Percentiles rank a stretch among this genome's conserved stretches.
Conservation (phyloP, 2,888 invertebrate species). For the Smittia aterrima region DNA sequence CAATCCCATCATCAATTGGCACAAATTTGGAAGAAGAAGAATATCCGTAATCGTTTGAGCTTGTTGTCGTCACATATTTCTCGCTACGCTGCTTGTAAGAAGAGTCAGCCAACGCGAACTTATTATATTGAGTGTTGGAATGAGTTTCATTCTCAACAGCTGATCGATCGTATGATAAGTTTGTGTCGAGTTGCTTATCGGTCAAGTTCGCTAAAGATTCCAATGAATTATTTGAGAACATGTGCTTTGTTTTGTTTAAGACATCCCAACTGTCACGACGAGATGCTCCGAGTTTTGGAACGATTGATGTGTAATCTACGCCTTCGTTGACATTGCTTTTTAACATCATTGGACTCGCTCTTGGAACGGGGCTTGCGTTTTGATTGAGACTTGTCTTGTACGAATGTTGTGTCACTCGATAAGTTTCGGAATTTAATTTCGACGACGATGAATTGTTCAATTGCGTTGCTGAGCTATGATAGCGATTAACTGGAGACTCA, state of each 20-base stretch:
- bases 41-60: conserved; percentile 45
- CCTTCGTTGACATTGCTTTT: conserved; percentile 44
- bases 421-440: conserved; percentile 50
- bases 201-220: conserved; percentile 69
- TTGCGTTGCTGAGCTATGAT: conserved; percentile 56
- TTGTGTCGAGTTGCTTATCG: conserved; percentile 59
- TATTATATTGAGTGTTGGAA: conserved; percentile 62
- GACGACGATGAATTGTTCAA: conserved; percentile 48
- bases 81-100: conserved; percentile 53
- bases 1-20: conserved; percentile 61
- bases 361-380: conserved; percentile 55
- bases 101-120: conserved; percentile 53
- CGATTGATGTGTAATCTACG: conserved; percentile 57
- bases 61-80: conserved; percentile 50
- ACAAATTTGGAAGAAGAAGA: conserved; percentile 49
- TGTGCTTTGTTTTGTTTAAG: conserved; percentile 74
- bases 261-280: conserved; percentile 80
- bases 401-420: conserved; percentile 27
- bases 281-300: conserved; percentile 57
- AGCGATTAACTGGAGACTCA: conserved; percentile 59
- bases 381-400: conserved; percentile 57
- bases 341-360: conserved; percentile 44
- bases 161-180: conserved; percentile 53
- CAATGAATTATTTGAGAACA: conserved; percentile 67
- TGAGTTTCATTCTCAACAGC: conserved; percentile 61